A percentile compares a stretch with the other conserved stretches of the same genome.
Evolutionary conservation across 1,140 invertebrate genomes (phyloP).

Genomic region (Sycophaga agraensis): DNA sequence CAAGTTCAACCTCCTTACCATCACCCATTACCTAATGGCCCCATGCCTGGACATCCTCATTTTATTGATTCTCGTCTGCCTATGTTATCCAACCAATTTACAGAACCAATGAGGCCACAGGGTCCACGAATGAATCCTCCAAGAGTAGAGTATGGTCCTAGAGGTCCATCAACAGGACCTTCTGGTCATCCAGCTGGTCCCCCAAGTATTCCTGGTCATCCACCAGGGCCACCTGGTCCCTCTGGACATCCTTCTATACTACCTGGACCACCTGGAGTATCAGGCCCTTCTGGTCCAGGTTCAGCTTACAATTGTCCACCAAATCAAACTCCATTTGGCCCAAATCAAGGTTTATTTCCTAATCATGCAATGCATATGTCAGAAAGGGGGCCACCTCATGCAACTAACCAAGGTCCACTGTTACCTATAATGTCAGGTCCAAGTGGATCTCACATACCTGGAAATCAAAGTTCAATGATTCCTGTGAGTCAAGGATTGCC

Average conservation of each 20-base stretch:
- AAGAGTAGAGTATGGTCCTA: constrained; percentile 38
- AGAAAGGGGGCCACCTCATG: constrained; percentile 27
- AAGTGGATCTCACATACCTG: constrained; percentile 35
- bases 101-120: constrained; percentile 18
- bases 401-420: constrained; percentile 37
- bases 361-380: constrained; percentile 16
- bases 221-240: constrained; percentile 2
- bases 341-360: constrained; percentile 26
- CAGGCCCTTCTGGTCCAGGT: constrained; percentile 8
- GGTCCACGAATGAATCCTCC: constrained; percentile 27
- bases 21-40: constrained; percentile 33
- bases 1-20: constrained; percentile 34
- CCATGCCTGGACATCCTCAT: constrained; percentile 34
- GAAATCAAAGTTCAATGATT: constrained; percentile 37
- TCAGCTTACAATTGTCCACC: constrained; percentile 39
- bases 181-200: constrained; percentile 2
- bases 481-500: constrained; percentile 24
- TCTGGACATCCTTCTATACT: constrained; percentile 1
- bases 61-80: constrained; percentile 31
- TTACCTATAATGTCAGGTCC: constrained; percentile 35
- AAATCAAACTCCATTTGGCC: constrained; percentile 36
- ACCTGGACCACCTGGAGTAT: background rate
- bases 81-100: constrained; percentile 37
- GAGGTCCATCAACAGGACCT: constrained; percentile 22
- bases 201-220: constrained; percentile 7